Evolutionary conservation across 2,888 invertebrate species (phyloP).

Genomic region (Diadegma fenestrale): DNA sequence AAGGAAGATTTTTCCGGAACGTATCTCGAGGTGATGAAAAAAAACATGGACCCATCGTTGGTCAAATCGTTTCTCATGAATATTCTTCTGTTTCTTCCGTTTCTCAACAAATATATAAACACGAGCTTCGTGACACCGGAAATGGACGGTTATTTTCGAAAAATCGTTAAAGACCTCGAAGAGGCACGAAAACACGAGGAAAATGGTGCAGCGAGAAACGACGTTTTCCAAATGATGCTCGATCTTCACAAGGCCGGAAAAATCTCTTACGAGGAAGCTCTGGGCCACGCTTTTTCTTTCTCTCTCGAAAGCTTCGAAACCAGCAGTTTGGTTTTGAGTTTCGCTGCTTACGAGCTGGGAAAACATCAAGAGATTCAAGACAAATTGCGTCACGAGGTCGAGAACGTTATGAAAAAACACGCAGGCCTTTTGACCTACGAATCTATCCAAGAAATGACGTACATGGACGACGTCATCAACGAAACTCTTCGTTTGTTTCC

Average conservation of each 20-base stretch:
- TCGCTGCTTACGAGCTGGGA: conserved; percentile 84
- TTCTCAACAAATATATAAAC: conserved; percentile 40
- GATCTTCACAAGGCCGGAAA: conserved; percentile 69
- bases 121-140: conserved; percentile 57
- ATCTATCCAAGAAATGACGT: conserved; percentile 84
- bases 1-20: conserved; percentile 5
- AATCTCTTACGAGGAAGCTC: conserved; percentile 77
- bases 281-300: conserved; percentile 85
- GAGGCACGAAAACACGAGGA: conserved; percentile 63
- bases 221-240: conserved; percentile 85
- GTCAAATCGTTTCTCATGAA: conserved; percentile 26
- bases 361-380: conserved; percentile 84
- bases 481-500: conserved; percentile 72
- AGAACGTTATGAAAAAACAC: conserved; percentile 76
- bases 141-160: conserved; percentile 67
- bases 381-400: conserved; percentile 84
- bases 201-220: conserved; percentile 72
- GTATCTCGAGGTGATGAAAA: conserved; percentile 50
- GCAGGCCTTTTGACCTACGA: conserved; percentile 84
- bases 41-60: conserved; percentile 62
- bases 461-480: conserved; percentile 85
- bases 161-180: conserved; percentile 66
- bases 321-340: conserved; percentile 85
- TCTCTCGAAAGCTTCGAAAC: conserved; percentile 86
- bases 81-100: conserved; percentile 40